A percentile compares a stretch with the other conserved stretches of the same genome.
These are phyloP conservation scores for Sphyrna mokarran DNA, from an alignment of 2,113 vertebrate genomes.

Conservation along the genomic window DNA sequence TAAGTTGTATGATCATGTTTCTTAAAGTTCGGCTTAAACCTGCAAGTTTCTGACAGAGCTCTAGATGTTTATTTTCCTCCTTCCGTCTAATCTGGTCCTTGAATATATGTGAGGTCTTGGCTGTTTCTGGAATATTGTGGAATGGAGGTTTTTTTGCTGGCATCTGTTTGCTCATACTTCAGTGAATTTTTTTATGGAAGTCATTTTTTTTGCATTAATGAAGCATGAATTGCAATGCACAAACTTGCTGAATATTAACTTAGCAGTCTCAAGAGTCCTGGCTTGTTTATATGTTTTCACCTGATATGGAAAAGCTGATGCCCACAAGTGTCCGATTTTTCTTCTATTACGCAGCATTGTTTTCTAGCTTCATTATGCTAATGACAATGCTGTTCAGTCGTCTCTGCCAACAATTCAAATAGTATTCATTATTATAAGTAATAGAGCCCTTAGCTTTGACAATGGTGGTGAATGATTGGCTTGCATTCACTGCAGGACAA, in stretches of 20 bases:
- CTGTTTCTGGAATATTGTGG: neutral
- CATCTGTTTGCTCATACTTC: neutral
- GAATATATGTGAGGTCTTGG: neutral
- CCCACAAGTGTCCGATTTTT: neutral
- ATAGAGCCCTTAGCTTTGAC: neutral
- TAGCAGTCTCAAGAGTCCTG: neutral
- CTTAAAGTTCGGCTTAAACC: neutral
- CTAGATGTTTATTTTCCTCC: neutral
- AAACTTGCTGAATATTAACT: neutral
- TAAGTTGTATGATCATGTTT: neutral
- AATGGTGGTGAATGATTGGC: slow-evolving; percentile 7
- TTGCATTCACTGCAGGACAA: neutral
- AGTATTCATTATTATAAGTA: neutral
- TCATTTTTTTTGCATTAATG: neutral
- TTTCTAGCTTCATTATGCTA: neutral
- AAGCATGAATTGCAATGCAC: neutral
- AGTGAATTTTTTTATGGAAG: neutral
- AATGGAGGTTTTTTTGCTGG: neutral
- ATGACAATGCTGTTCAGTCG: too few relatives aligned
- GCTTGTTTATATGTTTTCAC: too few relatives aligned
- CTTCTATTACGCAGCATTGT: neutral
- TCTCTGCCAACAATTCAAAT: slow-evolving; percentile 21
- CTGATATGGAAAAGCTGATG: too few relatives aligned
- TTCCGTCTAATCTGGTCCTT: neutral
- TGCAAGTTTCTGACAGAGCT: neutral